Evolutionary conservation across 2,888 invertebrate species (phyloP), one percentile per base, ranked within the genome.

Genomic region (Erynnis tages): DNA sequence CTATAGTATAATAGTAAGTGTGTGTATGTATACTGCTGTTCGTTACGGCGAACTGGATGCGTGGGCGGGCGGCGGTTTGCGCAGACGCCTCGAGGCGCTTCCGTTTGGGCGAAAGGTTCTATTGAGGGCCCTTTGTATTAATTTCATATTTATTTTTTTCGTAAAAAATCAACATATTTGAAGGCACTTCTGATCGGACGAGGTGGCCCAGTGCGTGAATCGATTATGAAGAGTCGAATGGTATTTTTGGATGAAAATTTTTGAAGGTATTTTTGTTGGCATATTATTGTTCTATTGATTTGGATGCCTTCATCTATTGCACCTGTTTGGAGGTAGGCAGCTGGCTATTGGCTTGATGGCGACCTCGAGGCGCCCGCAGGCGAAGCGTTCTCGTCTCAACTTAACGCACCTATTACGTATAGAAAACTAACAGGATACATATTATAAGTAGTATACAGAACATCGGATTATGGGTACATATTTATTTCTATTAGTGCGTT

Each of bases 171-270:
- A 94, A 94, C 92, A 93, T 78, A 94, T 86, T 92, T 94, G 96
- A 96, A 96, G 96, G 96, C 96, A 96, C 96, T 95, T 96, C 93
- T 93, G 94, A 94, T 94, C 95, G 95, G 96, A 96, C 96, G 95
- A 94, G 93, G 92, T 93, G 95, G 95, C 95, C 95, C 95, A 94
- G 93, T 94, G 93, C 91, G 89, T 91, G 91, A 91, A 92, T 91
- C 91, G 91, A 91, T 91, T 90, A 59, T 46, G 57, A 34, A 61
- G 90, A 90, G 61, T 64, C 40, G 23, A 60, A 21, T n/a, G 21
- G 8, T 44, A 19, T 53, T 69, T 64, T 65, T 71, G 62, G 69
- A 73, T 65, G 79, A 57, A 65, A 68, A 63, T 62, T 61, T 58
- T 67, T 67, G 71, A 76, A n/a, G 68, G 56, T 60, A 54, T 61